phyloP scores from a whole-genome alignment of 1,140 invertebrate genomes.

The Heterodera schachtii region DNA sequence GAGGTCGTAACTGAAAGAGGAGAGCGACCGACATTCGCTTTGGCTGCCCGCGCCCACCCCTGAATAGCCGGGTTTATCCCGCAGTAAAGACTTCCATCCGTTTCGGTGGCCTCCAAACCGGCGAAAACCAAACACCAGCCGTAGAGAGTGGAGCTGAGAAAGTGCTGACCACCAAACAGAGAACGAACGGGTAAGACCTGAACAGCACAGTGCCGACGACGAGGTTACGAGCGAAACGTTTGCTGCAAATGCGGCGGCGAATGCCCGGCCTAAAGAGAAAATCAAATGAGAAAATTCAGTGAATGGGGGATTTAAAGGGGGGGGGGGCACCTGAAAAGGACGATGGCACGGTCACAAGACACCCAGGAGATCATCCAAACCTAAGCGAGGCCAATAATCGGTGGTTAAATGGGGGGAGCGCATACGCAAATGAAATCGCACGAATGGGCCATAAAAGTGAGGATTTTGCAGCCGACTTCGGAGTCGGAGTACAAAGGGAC shows the following conservation, averaged over 20 bases:
- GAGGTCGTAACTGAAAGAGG: conserved; percentile 54
- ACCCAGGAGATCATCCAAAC: conserved; percentile 64
- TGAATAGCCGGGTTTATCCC: conserved; percentile 52
- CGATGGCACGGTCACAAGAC: conserved; percentile 60
- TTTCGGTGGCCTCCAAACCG: conserved; percentile 48
- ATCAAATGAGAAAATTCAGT: too few species aligned
- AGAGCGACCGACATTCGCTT: background rate
- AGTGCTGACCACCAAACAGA: background rate
- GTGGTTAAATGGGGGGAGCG: background rate
- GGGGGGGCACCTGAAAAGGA: conserved; percentile 37
- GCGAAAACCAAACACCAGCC: conserved; percentile 63
- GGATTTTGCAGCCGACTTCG: conserved; percentile 60
- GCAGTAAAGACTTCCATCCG: conserved; percentile 50
- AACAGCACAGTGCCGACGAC: conserved; percentile 55
- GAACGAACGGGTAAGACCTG: background rate
- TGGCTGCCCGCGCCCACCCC: background rate
- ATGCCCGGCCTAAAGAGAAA: conserved; percentile 54
- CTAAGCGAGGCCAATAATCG: background rate
- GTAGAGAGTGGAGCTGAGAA: conserved; percentile 51
- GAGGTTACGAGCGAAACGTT: conserved; percentile 57
- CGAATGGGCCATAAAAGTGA: conserved; percentile 62
- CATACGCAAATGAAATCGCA: conserved; percentile 64
- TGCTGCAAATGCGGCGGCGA: conserved; percentile 56
- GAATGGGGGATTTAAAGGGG: background rate
- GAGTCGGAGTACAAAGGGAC: conserved; percentile 50